Conservation (phyloP, 2,888 invertebrate species). For the Corythucha ciliata region DNA sequence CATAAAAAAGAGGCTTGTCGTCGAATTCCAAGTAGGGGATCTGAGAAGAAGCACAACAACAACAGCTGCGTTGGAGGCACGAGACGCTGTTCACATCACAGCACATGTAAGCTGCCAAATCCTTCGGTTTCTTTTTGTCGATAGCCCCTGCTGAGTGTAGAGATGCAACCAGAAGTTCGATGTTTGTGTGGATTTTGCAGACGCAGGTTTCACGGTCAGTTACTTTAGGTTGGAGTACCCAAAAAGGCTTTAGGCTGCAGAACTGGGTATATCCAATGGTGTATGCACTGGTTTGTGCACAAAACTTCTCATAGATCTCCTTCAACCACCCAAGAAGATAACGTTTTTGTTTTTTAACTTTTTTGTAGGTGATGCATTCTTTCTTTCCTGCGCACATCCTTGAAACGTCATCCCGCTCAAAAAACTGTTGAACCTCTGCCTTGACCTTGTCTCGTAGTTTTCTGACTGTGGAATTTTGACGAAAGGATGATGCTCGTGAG, state of each 20-base stretch:
- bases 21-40: conserved; percentile 10
- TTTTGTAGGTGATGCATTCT: conserved; percentile 12
- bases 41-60: not conserved
- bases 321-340: conserved; percentile 5
- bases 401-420: conserved; percentile 12
- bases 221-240: conserved; percentile 17
- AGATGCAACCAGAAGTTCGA: conserved; percentile 13
- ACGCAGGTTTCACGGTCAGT: conserved; percentile 17
- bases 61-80: conserved; percentile 16
- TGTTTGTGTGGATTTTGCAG: conserved; percentile 13
- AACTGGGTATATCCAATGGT: conserved; percentile 5
- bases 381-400: conserved; percentile 17
- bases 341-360: conserved; percentile 19
- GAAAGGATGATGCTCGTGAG: not conserved
- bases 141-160: conserved; percentile 5
- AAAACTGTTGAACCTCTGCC: conserved; percentile 1
- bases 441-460: not conserved
- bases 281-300: not conserved
- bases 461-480: too few relatives aligned
- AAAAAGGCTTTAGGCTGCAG: conserved; percentile 21
- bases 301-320: not conserved
- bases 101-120: conserved; percentile 14
- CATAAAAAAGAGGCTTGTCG: not conserved
- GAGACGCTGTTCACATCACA: conserved; percentile 13
- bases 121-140: conserved; percentile 5